Evolutionary conservation across 1,140 invertebrate species (phyloP).

Genomic region (Drosophila tani): DNA sequence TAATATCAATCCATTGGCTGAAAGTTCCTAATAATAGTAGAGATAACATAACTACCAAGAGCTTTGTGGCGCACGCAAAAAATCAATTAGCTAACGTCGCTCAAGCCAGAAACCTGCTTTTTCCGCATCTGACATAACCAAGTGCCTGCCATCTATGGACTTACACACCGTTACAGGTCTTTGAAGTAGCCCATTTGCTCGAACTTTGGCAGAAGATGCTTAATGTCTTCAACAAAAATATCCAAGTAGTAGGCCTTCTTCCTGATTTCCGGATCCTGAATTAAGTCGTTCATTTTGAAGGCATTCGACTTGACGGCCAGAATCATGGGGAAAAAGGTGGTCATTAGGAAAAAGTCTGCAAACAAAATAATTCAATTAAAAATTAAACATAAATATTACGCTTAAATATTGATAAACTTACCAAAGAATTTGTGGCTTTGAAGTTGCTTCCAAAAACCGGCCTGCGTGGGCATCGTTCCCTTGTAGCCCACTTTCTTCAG

Average conservation of each 20-base stretch:
- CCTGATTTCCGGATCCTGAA: slow-evolving; percentile 12
- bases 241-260: slow-evolving; percentile 15
- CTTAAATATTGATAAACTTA: slow-evolving; percentile 3
- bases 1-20: background rate
- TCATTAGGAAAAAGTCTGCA: slow-evolving; percentile 50
- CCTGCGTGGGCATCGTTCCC: slow-evolving; percentile 39
- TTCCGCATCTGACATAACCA: background rate
- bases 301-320: slow-evolving; percentile 19
- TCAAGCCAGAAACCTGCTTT: slow-evolving; percentile 4
- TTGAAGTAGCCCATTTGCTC: slow-evolving; percentile 65
- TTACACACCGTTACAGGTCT: slow-evolving; percentile 15
- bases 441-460: slow-evolving; percentile 45
- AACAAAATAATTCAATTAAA: background rate
- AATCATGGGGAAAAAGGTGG: slow-evolving; percentile 45
- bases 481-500: slow-evolving; percentile 56
- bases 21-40: background rate
- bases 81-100: slow-evolving; percentile 2
- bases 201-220: slow-evolving; percentile 28
- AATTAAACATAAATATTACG: too few species aligned
- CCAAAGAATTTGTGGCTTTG: slow-evolving; percentile 47
- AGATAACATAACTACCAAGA: slow-evolving; percentile 3
- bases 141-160: too few species aligned
- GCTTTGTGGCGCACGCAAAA: background rate
- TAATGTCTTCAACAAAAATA: slow-evolving; percentile 26
- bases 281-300: slow-evolving; percentile 35